A percentile compares a stretch with the other conserved stretches of the same genome.
These are phyloP conservation scores for Enteromius trimaculatus DNA, from an alignment of 2,797 vertebrate genomes.

Conservation along the genomic window DNA sequence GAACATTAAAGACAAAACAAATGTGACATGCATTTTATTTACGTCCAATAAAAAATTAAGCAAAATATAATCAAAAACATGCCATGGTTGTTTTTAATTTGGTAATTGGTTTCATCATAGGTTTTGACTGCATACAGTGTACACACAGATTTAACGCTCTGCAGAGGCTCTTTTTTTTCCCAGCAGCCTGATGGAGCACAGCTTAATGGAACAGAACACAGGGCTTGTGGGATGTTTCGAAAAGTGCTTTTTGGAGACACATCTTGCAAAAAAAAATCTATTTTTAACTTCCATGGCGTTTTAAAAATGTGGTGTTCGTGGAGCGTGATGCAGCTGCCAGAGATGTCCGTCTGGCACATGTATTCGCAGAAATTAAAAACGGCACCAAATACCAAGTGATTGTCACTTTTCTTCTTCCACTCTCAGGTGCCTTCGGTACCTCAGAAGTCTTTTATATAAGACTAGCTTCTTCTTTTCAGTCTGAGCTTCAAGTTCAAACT, in stretches of 20 bases:
- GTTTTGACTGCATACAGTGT: neutral
- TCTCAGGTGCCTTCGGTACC: neutral
- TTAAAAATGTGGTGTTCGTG: neutral
- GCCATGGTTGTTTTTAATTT: neutral
- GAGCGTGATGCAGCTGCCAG: neutral
- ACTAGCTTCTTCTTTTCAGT: neutral
- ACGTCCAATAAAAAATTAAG: neutral
- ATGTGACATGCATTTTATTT: neutral
- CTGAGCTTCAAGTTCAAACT: neutral
- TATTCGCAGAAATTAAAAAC: neutral
- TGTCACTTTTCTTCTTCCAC: neutral
- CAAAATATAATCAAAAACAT: neutral
- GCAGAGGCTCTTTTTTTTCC: neutral
- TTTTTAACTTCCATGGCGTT: neutral
- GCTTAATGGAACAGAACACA: slow-evolving; percentile 14
- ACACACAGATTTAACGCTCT: neutral
- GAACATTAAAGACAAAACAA: neutral
- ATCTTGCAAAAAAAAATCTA: neutral
- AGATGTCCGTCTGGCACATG: neutral
- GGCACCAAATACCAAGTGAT: neutral
- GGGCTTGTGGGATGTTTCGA: slow-evolving; percentile 2
- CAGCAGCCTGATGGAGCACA: neutral
- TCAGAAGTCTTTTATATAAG: neutral
- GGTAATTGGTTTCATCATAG: neutral
- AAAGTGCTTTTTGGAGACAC: slow-evolving; percentile 10